phyloP scores from a whole-genome alignment of 2,113 vertebrate genomes.

The Passer domesticus region DNA sequence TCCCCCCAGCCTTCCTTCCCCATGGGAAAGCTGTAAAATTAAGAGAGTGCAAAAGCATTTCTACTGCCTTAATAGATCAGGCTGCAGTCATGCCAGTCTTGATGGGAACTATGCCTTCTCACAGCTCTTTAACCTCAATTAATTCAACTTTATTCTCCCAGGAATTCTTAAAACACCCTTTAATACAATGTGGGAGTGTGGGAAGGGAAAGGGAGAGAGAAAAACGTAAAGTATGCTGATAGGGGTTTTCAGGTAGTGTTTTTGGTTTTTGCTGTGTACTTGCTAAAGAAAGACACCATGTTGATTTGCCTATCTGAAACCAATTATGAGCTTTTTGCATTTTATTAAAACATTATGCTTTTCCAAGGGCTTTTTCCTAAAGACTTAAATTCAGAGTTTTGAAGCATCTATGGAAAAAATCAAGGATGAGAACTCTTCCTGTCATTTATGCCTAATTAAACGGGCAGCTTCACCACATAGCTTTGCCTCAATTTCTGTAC shows the following conservation, averaged over 20 bases:
- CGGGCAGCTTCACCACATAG: neutral
- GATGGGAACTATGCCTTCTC: neutral
- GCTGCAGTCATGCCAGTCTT: neutral
- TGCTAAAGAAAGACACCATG: neutral
- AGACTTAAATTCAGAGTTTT: neutral
- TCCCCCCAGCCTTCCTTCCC: neutral
- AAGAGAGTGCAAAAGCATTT: neutral
- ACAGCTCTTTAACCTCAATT: neutral
- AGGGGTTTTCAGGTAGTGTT: neutral
- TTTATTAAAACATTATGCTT: neutral
- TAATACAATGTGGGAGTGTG: neutral
- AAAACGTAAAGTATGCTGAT: neutral
- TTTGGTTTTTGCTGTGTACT: neutral
- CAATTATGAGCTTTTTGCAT: neutral
- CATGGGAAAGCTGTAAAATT: neutral
- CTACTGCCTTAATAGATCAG: neutral
- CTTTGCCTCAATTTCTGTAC: neutral
- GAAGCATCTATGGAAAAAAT: neutral
- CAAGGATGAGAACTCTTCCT: neutral
- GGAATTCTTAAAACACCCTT: neutral
- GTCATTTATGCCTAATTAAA: neutral
- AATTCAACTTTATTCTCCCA: neutral
- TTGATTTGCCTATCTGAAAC: neutral
- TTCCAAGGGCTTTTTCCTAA: neutral
- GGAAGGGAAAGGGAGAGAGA: neutral